Evolutionary conservation across 2,113 vertebrate genomes (phyloP), one percentile per base, ranked within the genome.

Genomic region (Psittacara wagleri): DNA sequence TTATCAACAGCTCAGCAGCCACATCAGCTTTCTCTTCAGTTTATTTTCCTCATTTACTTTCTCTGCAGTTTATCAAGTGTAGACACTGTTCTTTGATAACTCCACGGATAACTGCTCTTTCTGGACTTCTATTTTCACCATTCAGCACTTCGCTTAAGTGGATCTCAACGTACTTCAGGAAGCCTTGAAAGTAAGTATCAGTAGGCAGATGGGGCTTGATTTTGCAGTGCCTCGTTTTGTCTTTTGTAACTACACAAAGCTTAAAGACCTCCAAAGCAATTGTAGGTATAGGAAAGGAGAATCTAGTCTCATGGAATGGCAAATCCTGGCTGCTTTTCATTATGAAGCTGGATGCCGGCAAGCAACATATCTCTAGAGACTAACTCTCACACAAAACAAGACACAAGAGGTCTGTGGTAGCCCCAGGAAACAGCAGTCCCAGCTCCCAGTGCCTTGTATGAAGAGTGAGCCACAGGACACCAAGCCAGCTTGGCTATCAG

Each of bases 31-130:
- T 81, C 41, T 73, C 48, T 92, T 88, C 79, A 68, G 70, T 88
- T 75, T 78, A 37, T 88, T 86, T 96, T 96, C 67, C 59, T 88
- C 48, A 28, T 92, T 82, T 68, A 88, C 62, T 91, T 93, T 84
- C 77, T 72, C 88, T 84, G 44, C 35, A 76, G 64, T 48, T 95
- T 92, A 92, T 86, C 48, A 0, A 55, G 29, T 52, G 28, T n/a
- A 83, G 90, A 75, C 80, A 55, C 39, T 76, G 64, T 39, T 93
- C 76, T 86, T 78, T 86, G 90, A 77, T 55, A 88, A 64, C 29
- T 68, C 29, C 31, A 59, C 7, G 70, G 66, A 69, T 52, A 90
- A 88, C 39, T 75, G 33, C 18, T 66, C 51, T 81, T 92, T 82
- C 61, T 78, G 73, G 64, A 72, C 61, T 93, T 91, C 41, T 35